Evolutionary conservation across 1,140 invertebrate genomes (phyloP).

Genomic region (Rhyacophila brunnea): DNA sequence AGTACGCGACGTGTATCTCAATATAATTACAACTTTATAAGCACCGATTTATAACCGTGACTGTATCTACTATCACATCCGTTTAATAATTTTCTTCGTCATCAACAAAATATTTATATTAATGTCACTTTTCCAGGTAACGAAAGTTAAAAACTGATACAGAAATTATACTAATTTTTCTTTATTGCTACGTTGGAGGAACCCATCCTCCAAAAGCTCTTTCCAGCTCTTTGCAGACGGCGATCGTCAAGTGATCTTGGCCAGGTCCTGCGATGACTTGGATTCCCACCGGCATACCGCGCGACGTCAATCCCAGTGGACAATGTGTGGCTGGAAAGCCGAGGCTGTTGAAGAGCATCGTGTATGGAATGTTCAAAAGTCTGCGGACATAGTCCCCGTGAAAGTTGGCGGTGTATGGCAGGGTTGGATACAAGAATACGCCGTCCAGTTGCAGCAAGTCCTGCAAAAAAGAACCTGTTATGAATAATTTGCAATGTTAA

Average conservation of each 20-base stretch:
- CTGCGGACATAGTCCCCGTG: conserved; percentile 74
- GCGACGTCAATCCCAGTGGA: conserved; percentile 69
- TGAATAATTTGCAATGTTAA: too few species aligned
- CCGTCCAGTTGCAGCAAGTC: conserved; percentile 72
- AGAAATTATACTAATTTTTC: conserved; percentile 11
- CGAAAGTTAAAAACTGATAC: too few species aligned
- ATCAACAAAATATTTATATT: too few species aligned
- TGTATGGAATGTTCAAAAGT: conserved; percentile 73
- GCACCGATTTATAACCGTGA: too few species aligned
- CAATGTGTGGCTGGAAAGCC: conserved; percentile 81
- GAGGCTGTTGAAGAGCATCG: conserved; percentile 79
- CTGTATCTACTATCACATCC: too few species aligned
- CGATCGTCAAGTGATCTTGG: conserved; percentile 77
- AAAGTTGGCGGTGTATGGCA: conserved; percentile 70
- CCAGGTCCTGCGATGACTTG: conserved; percentile 61
- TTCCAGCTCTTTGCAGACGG: conserved; percentile 80
- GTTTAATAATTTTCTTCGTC: too few species aligned
- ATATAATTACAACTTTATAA: too few species aligned
- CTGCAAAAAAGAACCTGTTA: too few species aligned
- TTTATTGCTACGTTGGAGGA: conserved; percentile 44
- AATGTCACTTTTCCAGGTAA: too few species aligned
- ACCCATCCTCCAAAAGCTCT: conserved; percentile 85
- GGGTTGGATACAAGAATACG: conserved; percentile 79
- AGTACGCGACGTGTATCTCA: too few species aligned
- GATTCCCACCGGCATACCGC: conserved; percentile 79